phyloP scores from a whole-genome alignment of 2,797 vertebrate genomes.

The Luscinia luscinia region DNA sequence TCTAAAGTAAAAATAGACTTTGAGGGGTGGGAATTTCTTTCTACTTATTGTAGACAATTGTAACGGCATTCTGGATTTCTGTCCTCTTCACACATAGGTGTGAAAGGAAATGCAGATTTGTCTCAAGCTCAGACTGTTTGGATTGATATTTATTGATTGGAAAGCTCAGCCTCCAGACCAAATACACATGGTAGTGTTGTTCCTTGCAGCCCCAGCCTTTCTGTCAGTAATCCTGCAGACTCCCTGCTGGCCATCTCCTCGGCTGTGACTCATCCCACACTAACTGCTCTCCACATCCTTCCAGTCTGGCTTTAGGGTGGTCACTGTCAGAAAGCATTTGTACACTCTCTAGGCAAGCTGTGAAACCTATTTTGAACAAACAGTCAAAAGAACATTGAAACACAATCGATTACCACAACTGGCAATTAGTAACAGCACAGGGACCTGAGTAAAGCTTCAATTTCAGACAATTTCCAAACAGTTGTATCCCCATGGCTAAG shows the following conservation, averaged over 20 bases:
- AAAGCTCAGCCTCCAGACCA: not conserved
- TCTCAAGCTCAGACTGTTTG: not conserved
- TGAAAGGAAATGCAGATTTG: not conserved
- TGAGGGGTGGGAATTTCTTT: not conserved
- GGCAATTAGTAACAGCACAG: not conserved
- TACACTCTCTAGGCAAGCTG: not conserved
- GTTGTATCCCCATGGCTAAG: not conserved
- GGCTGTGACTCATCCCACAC: not conserved
- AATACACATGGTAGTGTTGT: fast-evolving
- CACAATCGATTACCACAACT: not conserved
- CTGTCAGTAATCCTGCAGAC: not conserved
- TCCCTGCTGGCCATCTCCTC: not conserved
- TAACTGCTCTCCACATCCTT: not conserved
- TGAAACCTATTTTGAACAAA: not conserved
- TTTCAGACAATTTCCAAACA: not conserved
- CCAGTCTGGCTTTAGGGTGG: not conserved
- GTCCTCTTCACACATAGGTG: not conserved
- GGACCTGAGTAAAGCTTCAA: not conserved
- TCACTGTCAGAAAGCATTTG: not conserved
- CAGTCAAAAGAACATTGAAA: not conserved
- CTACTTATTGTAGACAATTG: not conserved
- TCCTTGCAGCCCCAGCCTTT: not conserved
- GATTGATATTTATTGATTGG: not conserved
- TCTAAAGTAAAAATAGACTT: not conserved
- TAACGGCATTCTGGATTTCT: not conserved